These are phyloP conservation scores for Calliphora vicina DNA, from an alignment of 1,140 invertebrate species.

Conservation along the genomic window DNA sequence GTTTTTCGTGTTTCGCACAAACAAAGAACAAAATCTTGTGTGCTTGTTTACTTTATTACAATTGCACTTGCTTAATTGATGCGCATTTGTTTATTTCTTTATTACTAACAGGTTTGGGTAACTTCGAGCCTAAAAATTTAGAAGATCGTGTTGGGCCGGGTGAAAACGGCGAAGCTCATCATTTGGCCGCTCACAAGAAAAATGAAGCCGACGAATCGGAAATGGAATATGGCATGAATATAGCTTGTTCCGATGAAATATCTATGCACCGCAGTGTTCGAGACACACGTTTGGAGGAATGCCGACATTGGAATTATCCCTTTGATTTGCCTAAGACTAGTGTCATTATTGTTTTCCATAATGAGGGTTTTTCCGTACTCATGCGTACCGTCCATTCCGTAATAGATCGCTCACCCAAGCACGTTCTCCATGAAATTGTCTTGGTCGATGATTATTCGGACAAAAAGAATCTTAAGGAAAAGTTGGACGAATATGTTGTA, in stretches of 20 bases:
- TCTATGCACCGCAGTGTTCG: constrained; percentile 78
- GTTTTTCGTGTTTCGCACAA: neutral
- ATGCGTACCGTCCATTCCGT: constrained; percentile 97
- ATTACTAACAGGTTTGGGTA: constrained; percentile 64
- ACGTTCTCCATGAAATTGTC: constrained; percentile 94
- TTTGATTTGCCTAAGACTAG: constrained; percentile 86
- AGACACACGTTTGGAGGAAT: constrained; percentile 88
- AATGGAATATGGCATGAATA: constrained; percentile 95
- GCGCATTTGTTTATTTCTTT: neutral
- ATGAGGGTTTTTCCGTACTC: constrained; percentile 95
- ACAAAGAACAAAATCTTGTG: neutral
- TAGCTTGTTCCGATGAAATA: constrained; percentile 96
- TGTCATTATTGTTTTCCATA: constrained; percentile 98
- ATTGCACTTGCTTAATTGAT: constrained; percentile 19
- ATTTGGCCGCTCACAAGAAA: constrained; percentile 65
- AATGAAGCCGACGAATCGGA: constrained; percentile 79
- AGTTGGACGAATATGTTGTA: constrained; percentile 89
- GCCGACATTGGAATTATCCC: constrained; percentile 97
- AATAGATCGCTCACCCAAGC: constrained; percentile 87
- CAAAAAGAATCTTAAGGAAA: constrained; percentile 90
- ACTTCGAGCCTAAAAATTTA: constrained; percentile 75
- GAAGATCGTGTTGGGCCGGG: constrained; percentile 77
- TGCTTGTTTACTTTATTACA: neutral
- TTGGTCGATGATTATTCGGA: constrained; percentile 98
- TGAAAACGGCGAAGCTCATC: constrained; percentile 72